A percentile compares a stretch with the other conserved stretches of the same genome.
Conservation (phyloP, 2,797 vertebrate genomes). For the Antrozous pallidus region DNA sequence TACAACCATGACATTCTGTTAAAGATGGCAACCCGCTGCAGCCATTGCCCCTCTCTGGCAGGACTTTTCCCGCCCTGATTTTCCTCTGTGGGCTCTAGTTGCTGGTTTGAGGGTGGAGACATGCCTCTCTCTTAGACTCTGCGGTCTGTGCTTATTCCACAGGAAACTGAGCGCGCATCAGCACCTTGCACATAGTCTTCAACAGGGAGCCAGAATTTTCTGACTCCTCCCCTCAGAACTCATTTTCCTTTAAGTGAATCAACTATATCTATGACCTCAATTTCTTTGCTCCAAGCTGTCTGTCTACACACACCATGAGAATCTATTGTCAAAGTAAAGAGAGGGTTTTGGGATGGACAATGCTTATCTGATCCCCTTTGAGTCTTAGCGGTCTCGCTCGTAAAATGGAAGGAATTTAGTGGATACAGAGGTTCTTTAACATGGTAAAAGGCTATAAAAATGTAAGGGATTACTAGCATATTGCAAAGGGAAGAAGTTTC, state of each 20-base stretch:
- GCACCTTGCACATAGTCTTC: not conserved
- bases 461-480: not conserved
- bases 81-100: not conserved
- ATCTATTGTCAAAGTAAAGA: not conserved
- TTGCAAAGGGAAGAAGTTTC: constrained; percentile 5
- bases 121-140: not conserved
- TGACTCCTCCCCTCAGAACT: not conserved
- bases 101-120: not conserved
- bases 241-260: not conserved
- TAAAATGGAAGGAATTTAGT: not conserved
- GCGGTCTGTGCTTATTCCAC: not conserved
- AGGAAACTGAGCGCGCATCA: not conserved
- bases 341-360: not conserved
- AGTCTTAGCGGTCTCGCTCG: not conserved
- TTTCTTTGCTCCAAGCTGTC: not conserved
- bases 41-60: not conserved
- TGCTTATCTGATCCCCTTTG: not conserved
- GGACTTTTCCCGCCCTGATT: not conserved
- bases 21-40: not conserved
- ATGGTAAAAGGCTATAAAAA: not conserved
- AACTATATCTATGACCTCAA: not conserved
- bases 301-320: not conserved
- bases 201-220: not conserved
- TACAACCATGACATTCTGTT: not conserved
- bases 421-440: not conserved